Evolutionary conservation across 2,797 vertebrate species (phyloP).

Genomic region (Kryptolebias ocellatus): DNA sequence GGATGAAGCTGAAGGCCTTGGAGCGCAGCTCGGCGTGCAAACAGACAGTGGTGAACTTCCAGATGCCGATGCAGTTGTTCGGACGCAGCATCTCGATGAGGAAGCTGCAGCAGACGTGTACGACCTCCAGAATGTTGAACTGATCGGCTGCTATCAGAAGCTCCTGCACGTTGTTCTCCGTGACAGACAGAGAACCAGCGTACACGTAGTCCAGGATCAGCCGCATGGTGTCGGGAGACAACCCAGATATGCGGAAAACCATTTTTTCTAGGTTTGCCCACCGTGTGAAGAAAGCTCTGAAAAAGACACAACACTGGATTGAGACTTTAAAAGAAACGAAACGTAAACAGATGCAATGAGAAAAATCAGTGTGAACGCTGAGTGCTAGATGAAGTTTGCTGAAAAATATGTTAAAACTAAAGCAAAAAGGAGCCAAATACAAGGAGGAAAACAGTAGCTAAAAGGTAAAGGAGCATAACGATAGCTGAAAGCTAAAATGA

Average conservation of each 20-base stretch:
- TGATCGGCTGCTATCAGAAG: conserved; percentile 81
- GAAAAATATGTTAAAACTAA: too few relatives aligned
- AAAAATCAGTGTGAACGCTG: too few relatives aligned
- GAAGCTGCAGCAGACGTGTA: conserved; percentile 73
- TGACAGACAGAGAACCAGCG: conserved; percentile 30
- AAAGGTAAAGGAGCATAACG: too few relatives aligned
- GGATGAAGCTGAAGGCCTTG: conserved; percentile 78
- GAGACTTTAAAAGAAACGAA: neutral
- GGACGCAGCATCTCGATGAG: conserved; percentile 68
- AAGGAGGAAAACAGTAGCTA: too few relatives aligned
- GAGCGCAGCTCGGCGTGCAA: conserved; percentile 63
- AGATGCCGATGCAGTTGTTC: conserved; percentile 86
- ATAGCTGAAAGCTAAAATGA: too few relatives aligned
- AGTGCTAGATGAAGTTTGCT: too few relatives aligned
- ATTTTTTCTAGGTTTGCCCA: neutral
- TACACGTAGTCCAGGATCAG: conserved; percentile 47
- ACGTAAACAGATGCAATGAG: too few relatives aligned
- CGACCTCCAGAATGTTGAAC: conserved; percentile 75
- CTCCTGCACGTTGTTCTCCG: conserved; percentile 68
- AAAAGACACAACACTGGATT: neutral
- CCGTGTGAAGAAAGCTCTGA: conserved; percentile 40
- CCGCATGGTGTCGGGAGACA: conserved; percentile 42
- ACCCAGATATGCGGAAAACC: neutral
- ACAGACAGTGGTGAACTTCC: conserved; percentile 72
- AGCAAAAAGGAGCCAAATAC: too few relatives aligned